A percentile compares a stretch with the other conserved stretches of the same genome.
Conservation (phyloP, 2,113 vertebrate genomes). For the Rafetus swinhoei region DNA sequence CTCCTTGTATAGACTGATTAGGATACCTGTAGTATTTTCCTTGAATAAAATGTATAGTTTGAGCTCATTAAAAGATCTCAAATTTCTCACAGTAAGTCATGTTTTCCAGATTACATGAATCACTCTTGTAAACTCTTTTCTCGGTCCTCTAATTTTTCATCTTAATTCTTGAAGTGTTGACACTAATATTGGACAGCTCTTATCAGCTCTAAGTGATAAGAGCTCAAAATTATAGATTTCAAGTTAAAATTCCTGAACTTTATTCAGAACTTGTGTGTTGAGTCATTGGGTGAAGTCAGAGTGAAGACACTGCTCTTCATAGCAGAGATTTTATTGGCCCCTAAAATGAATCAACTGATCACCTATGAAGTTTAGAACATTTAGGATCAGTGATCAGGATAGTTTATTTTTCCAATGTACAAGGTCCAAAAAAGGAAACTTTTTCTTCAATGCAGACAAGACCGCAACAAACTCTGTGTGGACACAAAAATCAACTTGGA, state of each 20-base stretch:
- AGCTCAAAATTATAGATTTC: background rate
- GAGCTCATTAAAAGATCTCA: background rate
- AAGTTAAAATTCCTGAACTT: background rate
- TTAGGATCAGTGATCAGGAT: background rate
- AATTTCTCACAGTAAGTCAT: background rate
- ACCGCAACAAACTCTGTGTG: background rate
- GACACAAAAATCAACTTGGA: background rate
- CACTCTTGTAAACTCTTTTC: background rate
- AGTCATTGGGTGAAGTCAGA: background rate
- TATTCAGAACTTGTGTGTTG: background rate
- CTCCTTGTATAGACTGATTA: background rate
- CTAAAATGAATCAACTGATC: background rate
- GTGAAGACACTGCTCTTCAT: rapidly evolving
- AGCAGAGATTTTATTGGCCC: rapidly evolving
- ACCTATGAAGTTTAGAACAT: background rate
- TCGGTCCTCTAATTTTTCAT: background rate
- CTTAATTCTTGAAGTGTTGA: background rate
- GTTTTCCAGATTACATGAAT: background rate
- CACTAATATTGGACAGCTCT: background rate
- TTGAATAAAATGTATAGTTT: background rate
- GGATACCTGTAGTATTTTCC: background rate
- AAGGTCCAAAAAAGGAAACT: background rate
- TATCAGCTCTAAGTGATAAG: background rate
- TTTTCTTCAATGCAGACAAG: background rate
- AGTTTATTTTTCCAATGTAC: background rate